Evolutionary conservation across 2,113 vertebrate genomes (phyloP).

Genomic region (Corythornis madagascariensis): DNA sequence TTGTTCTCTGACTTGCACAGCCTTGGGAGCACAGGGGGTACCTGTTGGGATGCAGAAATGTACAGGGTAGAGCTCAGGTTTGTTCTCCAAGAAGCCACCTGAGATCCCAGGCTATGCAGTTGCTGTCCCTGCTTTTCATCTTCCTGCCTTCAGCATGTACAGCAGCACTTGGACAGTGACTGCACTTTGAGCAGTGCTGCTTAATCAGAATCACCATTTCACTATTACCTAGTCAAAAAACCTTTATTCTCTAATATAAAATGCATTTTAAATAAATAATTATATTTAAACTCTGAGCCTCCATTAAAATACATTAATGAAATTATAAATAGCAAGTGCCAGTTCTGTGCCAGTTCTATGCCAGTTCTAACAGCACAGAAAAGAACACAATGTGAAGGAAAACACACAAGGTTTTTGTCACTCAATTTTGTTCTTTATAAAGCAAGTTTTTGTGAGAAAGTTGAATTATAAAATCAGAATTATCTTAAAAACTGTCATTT

Average conservation of each 20-base stretch:
- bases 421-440: background rate
- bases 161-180: background rate
- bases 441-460: background rate
- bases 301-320: background rate
- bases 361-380: background rate
- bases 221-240: background rate
- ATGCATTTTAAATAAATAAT: background rate
- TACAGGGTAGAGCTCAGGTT: background rate
- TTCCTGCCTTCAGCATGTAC: background rate
- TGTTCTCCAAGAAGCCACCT: background rate
- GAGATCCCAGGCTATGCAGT: background rate
- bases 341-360: background rate
- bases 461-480: no score
- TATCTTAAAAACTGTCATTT: background rate
- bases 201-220: background rate
- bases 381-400: slow-evolving; percentile 12
- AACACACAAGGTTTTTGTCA: background rate
- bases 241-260: background rate
- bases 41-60: background rate
- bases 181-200: background rate
- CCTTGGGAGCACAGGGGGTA: background rate
- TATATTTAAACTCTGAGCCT: background rate
- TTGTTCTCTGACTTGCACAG: background rate
- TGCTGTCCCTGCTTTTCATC: background rate
- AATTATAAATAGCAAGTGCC: background rate